These are phyloP conservation scores for Chromoteleia sp. DNA, from an alignment of 2,888 invertebrate genomes.

Conservation along the genomic window DNA sequence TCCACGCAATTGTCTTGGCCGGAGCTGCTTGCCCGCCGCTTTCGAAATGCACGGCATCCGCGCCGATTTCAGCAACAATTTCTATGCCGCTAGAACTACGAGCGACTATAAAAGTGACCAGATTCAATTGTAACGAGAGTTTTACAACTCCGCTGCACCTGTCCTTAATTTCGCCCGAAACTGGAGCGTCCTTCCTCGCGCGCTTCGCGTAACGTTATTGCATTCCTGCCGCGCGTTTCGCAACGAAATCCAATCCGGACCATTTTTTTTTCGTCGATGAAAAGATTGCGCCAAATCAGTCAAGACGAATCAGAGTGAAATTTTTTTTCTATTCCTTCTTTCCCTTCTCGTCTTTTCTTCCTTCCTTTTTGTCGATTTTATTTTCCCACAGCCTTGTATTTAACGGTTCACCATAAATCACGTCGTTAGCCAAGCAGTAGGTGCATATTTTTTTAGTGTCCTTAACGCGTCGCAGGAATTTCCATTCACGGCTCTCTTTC, in stretches of 20 bases:
- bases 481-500: constrained; percentile 48
- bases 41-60: not conserved
- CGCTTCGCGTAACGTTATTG: constrained; percentile 6
- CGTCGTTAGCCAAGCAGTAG: constrained; percentile 36
- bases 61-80: constrained; percentile 7
- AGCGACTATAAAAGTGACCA: not conserved
- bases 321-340: not conserved
- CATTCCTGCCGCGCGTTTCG: constrained; percentile 36
- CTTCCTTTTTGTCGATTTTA: constrained; percentile 11
- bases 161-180: constrained; percentile 43
- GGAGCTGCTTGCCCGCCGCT: not conserved
- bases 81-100: not conserved
- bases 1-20: constrained; percentile 22
- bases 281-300: constrained; percentile 24
- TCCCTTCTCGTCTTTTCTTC: constrained; percentile 4
- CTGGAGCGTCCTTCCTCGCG: constrained; percentile 40
- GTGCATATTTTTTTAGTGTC: constrained; percentile 40
- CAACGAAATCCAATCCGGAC: constrained; percentile 17
- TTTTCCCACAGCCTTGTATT: constrained; percentile 50
- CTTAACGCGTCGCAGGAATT: constrained; percentile 44
- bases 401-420: constrained; percentile 51
- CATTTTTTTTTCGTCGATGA: constrained; percentile 13
- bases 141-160: constrained; percentile 44
- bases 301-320: constrained; percentile 9
- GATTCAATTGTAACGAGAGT: constrained; percentile 41